These are phyloP conservation scores for Conops quadrifasciatus DNA, from an alignment of 2,888 invertebrate species.

Conservation along the genomic window DNA sequence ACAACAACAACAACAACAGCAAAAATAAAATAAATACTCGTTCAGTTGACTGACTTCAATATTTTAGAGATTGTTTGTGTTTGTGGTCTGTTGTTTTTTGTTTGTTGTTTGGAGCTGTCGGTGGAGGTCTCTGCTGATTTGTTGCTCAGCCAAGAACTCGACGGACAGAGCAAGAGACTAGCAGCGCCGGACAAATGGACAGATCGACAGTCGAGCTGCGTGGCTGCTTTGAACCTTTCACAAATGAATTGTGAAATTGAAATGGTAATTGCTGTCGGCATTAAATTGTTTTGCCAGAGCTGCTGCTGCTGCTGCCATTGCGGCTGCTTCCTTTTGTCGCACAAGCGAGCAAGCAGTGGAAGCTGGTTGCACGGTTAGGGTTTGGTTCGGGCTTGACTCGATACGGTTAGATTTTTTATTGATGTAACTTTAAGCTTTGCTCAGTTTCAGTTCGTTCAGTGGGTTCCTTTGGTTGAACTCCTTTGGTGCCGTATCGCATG, in stretches of 20 bases:
- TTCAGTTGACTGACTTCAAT: too few species aligned
- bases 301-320: background rate
- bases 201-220: conserved; percentile 24
- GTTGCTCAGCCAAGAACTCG: too few species aligned
- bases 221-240: conserved; percentile 32
- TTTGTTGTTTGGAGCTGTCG: background rate
- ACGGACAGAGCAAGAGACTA: too few species aligned
- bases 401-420: conserved; percentile 6
- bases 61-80: too few species aligned
- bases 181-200: conserved; percentile 10
- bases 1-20: too few species aligned
- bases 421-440: background rate
- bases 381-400: conserved; percentile 3
- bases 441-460: background rate
- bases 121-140: too few species aligned
- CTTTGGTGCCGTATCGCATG: too few species aligned
- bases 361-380: background rate
- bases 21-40: too few species aligned
- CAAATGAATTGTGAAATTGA: conserved; percentile 43
- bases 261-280: conserved; percentile 44
- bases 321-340: background rate
- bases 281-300: conserved; percentile 35
- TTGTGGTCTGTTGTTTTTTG: too few species aligned
- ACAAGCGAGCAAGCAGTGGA: background rate
- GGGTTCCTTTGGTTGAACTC: background rate